Base-by-base conservation (phyloP, 1,140 invertebrate genomes). In the Parasteatoda tepidariorum region DNA sequence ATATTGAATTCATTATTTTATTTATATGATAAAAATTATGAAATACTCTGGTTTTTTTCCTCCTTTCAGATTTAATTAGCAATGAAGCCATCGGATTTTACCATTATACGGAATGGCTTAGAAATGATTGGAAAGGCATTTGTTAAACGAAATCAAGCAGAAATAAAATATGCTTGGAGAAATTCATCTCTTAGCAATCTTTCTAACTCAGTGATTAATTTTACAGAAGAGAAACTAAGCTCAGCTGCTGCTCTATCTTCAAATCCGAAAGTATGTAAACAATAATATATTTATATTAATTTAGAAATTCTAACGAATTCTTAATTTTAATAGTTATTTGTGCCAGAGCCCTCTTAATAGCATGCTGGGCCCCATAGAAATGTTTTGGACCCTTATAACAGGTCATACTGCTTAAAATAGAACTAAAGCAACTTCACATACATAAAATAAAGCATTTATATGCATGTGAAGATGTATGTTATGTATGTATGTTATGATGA, bases 11-110 rank as follows among this genome's bases (percentile, higher is more conserved):
- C 3, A 18, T 54, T 3, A 3, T 2, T 18, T 54, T 54, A n/a
- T n/a, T 6, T 13, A 28, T 61, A 3, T 13, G 26, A 61, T 61
- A 4, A 5, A 13, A 0, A 11, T 5, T 31, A 18, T 6, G 13
- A 11, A 11, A 67, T 67, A 0, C 13, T 24, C 3, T 24, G 24
- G n/a, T 7, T 0, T 15, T 22, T 24, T 6, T 57, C 15, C 33
- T 57, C 22, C 33, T 59, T 34, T 3, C 11, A 74, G 54, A 22
- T 34, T 30, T 34, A 31, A n/a, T 22, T 18, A 68, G n/a, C 7
- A 26, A 71, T 82, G 66, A 71, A 71, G 54, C n/a, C 54, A 9
- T 70, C 68, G n/a, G 79, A 71, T 61, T 48, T 61, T 9, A 71
- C 67, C 7, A 28, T 82, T 11, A 54, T 82, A 34, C 31, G 70